Base-by-base conservation (phyloP, 2,797 vertebrate species). In the Momotus momota region DNA sequence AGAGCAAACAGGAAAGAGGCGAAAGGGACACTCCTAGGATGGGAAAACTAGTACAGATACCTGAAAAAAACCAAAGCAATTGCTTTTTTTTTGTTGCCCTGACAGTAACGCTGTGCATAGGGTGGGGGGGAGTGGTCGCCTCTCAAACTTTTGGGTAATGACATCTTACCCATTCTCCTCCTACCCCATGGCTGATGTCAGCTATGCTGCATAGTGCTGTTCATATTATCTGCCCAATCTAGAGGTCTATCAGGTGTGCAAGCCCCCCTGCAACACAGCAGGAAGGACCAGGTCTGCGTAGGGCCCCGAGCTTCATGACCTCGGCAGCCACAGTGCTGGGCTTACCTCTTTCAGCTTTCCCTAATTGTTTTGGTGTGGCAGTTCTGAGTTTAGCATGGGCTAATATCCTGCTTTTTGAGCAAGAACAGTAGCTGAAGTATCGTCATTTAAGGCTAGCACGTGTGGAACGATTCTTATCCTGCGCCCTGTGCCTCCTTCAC, bases 241-340 rank as follows among this genome's bases (percentile, higher is more conserved):
- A 35, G 26, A 51, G 12, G 29, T 87, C 21, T 29, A 0, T 14
- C 40, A n/a, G 55, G 23, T 0, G 0, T 5, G 4, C 3, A 19
- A 81, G 10, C 27, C 5, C 14, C 17, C 60, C 35, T 25, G 10
- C 9, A 16, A 15, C 9, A 22, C 7, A 7, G 21, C 0, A 0
- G n/a, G 35, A 69, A 49, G 25, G 31, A 35, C 26, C 17, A 31
- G 26, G 18, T 41, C 51, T 54, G 27, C 0, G 0, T 2, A 12
- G 9, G 31, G 38, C 78, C 17, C 18, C 10, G 6, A n/a, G 9
- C 20, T 66, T 23, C 9, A 1, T 0, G 6, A 66, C 43, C 43
- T 70, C 4, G 2, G 57, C 48, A 27, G 64, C 77, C 2, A 4
- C 54, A 31, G 29, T 3, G 3, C 21, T 25, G 33, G 46, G 6